These are phyloP conservation scores for Falco biarmicus DNA, from an alignment of 2,797 vertebrate species.

Conservation along the genomic window DNA sequence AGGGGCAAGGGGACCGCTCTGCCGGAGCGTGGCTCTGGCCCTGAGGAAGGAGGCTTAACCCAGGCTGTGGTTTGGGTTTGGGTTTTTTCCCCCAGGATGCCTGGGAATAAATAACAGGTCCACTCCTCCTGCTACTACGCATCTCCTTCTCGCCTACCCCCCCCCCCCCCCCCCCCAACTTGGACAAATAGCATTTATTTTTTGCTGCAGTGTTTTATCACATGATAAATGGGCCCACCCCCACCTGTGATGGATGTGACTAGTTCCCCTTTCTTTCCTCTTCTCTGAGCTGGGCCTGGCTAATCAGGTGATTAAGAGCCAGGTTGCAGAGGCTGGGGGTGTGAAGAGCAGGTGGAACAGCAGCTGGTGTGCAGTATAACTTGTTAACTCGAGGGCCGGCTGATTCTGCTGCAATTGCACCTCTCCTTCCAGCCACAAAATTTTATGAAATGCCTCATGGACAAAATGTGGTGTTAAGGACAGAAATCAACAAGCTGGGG, in stretches of 20 bases:
- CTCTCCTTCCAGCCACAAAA: background rate
- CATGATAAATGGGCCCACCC: background rate
- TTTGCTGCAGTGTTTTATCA: background rate
- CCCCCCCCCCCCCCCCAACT: background rate
- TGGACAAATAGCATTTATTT: background rate
- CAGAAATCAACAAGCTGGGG: background rate
- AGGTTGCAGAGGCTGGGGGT: background rate
- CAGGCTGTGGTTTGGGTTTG: background rate
- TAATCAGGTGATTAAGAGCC: background rate
- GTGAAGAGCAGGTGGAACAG: background rate
- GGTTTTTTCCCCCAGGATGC: too few relatives aligned
- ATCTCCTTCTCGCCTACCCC: background rate
- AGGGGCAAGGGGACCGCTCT: background rate
- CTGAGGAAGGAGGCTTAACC: background rate
- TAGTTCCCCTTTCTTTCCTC: background rate
- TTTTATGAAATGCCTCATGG: background rate
- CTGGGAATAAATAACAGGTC: background rate
- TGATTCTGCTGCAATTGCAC: background rate
- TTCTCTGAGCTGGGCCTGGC: background rate
- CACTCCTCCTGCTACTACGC: background rate
- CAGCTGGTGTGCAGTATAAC: background rate
- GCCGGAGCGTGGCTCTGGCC: background rate
- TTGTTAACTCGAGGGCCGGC: background rate
- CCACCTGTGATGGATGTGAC: background rate
- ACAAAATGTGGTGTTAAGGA: accelerated